Conservation (phyloP, 2,888 invertebrate species). For the Crossocerus cetratus region DNA sequence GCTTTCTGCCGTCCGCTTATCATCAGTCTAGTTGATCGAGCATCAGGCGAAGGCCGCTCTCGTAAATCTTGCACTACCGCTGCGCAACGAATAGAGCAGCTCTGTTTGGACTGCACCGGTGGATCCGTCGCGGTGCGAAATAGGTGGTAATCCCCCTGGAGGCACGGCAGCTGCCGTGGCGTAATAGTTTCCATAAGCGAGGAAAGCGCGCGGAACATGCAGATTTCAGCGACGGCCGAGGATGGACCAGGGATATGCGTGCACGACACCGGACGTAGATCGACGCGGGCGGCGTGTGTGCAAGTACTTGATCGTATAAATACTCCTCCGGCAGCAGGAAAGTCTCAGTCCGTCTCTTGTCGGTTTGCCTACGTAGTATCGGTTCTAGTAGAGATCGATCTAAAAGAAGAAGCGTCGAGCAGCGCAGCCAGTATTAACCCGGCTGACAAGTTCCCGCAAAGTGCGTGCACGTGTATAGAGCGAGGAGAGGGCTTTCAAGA, state of each 20-base stretch:
- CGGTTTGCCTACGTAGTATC: constrained; percentile 35
- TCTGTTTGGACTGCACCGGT: too few species aligned
- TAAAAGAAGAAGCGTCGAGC: constrained; percentile 1
- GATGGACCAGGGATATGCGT: constrained; percentile 25
- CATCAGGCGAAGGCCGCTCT: too few species aligned
- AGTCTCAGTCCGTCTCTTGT: constrained; percentile 62
- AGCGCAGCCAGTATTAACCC: not conserved
- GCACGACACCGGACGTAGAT: constrained; percentile 18
- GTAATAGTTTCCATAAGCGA: constrained; percentile 24
- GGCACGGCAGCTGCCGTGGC: not conserved
- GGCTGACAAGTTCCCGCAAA: not conserved
- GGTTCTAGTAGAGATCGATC: constrained; percentile 9
- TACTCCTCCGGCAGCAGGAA: constrained; percentile 64
- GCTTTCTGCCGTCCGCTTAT: constrained; percentile 15
- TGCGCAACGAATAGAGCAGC: too few species aligned
- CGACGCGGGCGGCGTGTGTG: constrained; percentile 39
- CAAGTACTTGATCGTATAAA: constrained; percentile 64
- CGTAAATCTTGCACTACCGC: too few species aligned
- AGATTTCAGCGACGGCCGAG: constrained; percentile 24
- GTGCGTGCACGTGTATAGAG: constrained; percentile 7
- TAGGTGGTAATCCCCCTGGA: constrained; percentile 5
- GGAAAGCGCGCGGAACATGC: constrained; percentile 13
- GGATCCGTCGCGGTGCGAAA: not conserved
- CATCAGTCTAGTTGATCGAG: constrained; percentile 22
- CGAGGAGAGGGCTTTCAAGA: not conserved